phyloP scores from a whole-genome alignment of 2,113 vertebrate genomes.

The Syngnathus scovelli region DNA sequence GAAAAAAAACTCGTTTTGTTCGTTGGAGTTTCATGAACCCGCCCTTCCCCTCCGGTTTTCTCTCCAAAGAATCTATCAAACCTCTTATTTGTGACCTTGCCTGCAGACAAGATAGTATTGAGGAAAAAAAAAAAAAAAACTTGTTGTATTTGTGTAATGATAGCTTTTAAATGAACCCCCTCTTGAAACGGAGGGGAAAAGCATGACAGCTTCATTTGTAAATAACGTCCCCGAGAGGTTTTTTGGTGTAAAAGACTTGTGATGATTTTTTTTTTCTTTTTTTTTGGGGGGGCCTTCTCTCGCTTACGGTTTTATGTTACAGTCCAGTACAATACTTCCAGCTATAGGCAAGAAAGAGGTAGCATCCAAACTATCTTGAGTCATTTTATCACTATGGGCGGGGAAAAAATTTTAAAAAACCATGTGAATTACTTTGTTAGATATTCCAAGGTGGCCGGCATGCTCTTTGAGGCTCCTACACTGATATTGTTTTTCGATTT shows the following conservation, averaged over 20 bases:
- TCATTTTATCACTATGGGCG: slow-evolving; percentile 68
- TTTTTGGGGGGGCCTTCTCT: slow-evolving; percentile 10
- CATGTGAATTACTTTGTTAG: slow-evolving; percentile 91
- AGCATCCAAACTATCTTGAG: slow-evolving; percentile 86
- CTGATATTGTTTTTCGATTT: slow-evolving; percentile 71
- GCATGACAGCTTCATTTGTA: slow-evolving; percentile 98
- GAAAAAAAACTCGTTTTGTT: slow-evolving; percentile 41
- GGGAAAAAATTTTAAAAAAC: slow-evolving; percentile 56
- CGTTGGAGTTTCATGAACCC: slow-evolving; percentile 23
- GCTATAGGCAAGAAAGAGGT: slow-evolving; percentile 86
- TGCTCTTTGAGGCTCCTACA: slow-evolving; percentile 86
- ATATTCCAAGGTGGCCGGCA: slow-evolving; percentile 87
- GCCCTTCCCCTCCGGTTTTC: slow-evolving; percentile 33
- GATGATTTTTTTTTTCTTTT: slow-evolving; percentile 74
- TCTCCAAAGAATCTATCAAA: slow-evolving; percentile 85
- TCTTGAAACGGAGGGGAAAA: slow-evolving; percentile 57
- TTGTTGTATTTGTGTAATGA: slow-evolving; percentile 94
- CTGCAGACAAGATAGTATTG: slow-evolving; percentile 76
- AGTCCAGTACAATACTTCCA: slow-evolving; percentile 84
- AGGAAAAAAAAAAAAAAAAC: slow-evolving; percentile 54
- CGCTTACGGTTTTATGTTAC: slow-evolving; percentile 57
- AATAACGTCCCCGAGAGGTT: slow-evolving; percentile 90
- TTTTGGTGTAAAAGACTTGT: slow-evolving; percentile 95
- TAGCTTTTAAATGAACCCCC: slow-evolving; percentile 86
- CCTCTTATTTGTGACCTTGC: slow-evolving; percentile 85